Base-by-base conservation (phyloP, 2,888 invertebrate genomes). In the Seladonia tumulorum region DNA sequence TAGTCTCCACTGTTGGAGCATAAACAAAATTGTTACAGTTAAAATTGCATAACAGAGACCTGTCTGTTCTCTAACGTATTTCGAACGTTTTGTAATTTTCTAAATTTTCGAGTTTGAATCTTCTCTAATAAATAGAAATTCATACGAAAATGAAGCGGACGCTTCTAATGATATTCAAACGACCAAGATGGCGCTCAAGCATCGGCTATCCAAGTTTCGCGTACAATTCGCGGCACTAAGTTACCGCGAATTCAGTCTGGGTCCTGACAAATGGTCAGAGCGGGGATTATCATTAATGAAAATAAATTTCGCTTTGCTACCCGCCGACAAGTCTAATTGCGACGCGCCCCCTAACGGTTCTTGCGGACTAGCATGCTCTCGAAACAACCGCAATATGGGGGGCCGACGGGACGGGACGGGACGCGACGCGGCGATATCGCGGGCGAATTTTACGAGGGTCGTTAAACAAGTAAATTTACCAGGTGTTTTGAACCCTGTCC, bases 291-390 rank as follows among this genome's bases (percentile, higher is more conserved):
- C 35, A 18, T n/a, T 68, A 42, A 68, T 39, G 68, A 42, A 42
- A 39, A 4, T 22, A 12, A 68, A 68, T 68, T 68, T 68, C 35
- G 1, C 29, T 18, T 49, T 49, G 49, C 35, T 88, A 75, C 75
- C 75, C 77, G 68, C 60, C 83, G 79, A 77, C 88, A 79, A 80
- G 66, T 25, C 53, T 66, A 76, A 85, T 71, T 83, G 79, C 75
- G 42, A 72, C 60, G 76, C 75, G 47, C 49, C 76, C 57, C 76
- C 47, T 81, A 45, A 35, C 68, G 49, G n/a, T 25, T n/a, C 63
- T 12, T 12, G 35, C 57, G 70, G 25, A 47, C 78, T 7, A 78
- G n/a, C 16, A 39, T 79, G 79, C 60, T 79, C 79, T 45, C 73
- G 83, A 77, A 47, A 66, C 53, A 80, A 75, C 57, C 16, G 63